Percentiles rank a stretch among this genome's conserved stretches.
phyloP scores from a whole-genome alignment of 2,113 vertebrate species.

The Symphodus melops region DNA sequence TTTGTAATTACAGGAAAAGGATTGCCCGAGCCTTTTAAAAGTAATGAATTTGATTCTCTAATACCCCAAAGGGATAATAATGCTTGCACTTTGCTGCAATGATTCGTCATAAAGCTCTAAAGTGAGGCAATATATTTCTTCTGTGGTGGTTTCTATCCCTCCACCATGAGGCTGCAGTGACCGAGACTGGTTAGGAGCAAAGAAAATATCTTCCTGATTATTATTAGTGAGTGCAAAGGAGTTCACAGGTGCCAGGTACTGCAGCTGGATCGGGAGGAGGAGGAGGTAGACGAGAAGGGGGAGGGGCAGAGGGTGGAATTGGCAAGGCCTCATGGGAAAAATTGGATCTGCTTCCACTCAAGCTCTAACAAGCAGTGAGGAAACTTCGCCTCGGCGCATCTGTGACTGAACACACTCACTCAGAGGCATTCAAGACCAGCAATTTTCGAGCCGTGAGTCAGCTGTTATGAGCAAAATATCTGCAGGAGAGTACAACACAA shows the following conservation, averaged over 20 bases:
- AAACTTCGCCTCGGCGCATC: constrained; percentile 76
- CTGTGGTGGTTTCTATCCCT: constrained; percentile 22
- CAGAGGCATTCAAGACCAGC: constrained; percentile 67
- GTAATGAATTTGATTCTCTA: constrained; percentile 43
- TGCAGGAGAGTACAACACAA: constrained; percentile 50
- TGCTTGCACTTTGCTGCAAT: constrained; percentile 26
- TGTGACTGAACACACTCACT: constrained; percentile 70
- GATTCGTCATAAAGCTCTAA: constrained; percentile 20
- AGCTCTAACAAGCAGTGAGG: constrained; percentile 81
- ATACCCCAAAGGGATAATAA: constrained; percentile 41
- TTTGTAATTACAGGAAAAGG: not conserved
- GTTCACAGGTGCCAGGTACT: constrained; percentile 84
- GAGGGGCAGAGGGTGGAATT: constrained; percentile 65
- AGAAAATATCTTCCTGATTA: constrained; percentile 45
- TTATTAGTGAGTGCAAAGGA: constrained; percentile 76
- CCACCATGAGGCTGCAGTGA: constrained; percentile 17
- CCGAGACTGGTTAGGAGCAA: constrained; percentile 50
- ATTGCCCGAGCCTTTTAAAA: not conserved
- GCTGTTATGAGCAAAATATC: constrained; percentile 67
- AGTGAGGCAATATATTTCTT: constrained; percentile 32
- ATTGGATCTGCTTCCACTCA: constrained; percentile 83
- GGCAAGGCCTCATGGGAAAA: constrained; percentile 82
- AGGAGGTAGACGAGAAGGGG: constrained; percentile 21
- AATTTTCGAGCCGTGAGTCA: constrained; percentile 71
- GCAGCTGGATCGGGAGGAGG: constrained; percentile 72